phyloP scores from a whole-genome alignment of 2,113 vertebrate genomes.

The Bagarius yarrelli region DNA sequence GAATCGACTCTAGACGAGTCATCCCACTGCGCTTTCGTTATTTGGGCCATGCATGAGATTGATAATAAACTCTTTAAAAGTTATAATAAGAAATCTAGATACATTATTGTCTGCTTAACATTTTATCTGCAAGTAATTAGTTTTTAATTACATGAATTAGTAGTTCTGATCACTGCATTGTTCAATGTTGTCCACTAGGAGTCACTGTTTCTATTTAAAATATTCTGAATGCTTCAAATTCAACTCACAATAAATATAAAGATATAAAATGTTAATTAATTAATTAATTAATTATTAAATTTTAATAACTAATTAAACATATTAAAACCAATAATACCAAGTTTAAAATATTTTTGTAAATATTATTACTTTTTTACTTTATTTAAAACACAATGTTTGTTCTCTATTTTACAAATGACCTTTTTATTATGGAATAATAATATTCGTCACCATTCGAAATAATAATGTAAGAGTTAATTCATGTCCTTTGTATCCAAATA shows the following conservation, averaged over 20 bases:
- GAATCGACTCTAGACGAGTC: too few species aligned
- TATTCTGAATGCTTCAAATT: background rate
- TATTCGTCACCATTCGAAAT: background rate
- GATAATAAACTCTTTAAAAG: too few species aligned
- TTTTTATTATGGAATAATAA: background rate
- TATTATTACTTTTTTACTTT: background rate
- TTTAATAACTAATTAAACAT: background rate
- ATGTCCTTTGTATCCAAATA: background rate
- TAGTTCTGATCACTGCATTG: background rate
- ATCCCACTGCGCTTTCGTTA: too few species aligned
- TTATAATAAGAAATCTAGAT: too few species aligned
- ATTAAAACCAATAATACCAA: too few species aligned
- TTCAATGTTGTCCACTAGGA: background rate
- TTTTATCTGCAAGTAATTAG: too few species aligned
- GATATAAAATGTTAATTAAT: background rate
- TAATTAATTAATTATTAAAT: background rate
- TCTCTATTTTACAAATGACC: background rate
- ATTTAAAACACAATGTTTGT: background rate
- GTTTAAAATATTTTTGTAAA: background rate
- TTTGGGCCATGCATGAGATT: too few species aligned
- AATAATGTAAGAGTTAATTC: background rate
- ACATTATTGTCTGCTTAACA: too few species aligned
- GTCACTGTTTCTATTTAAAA: background rate
- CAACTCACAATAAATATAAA: background rate
- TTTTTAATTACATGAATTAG: too few species aligned